Percentiles rank a stretch among this genome's conserved stretches.
phyloP scores from a whole-genome alignment of 2,888 invertebrate species.

The Stenchaetothrips biformis region DNA sequence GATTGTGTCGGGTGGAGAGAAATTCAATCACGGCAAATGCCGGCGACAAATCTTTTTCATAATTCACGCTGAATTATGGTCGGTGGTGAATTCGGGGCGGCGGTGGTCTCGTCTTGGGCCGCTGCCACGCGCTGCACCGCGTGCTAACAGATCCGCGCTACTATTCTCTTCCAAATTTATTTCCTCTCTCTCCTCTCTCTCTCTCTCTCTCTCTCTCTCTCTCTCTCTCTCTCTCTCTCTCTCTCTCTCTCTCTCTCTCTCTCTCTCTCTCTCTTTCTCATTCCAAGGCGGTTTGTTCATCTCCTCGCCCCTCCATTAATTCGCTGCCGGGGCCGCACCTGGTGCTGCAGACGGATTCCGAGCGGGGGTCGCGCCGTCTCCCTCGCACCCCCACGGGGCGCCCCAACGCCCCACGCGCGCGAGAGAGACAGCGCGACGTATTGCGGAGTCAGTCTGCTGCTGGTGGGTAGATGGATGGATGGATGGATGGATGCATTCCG shows the following conservation, averaged over 20 bases:
- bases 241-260: too few species aligned
- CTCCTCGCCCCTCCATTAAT: background rate
- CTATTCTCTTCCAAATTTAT: background rate
- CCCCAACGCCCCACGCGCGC: background rate
- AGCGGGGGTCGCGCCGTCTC: background rate
- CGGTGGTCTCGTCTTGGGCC: background rate
- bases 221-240: background rate
- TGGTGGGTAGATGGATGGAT: too few species aligned
- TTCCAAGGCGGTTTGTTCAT: background rate
- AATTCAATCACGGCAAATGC: constrained; percentile 3
- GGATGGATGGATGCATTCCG: too few species aligned
- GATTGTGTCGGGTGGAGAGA: background rate
- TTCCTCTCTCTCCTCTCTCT: background rate
- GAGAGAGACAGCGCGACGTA: background rate
- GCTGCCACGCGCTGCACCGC: background rate
- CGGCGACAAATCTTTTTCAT: constrained; percentile 8
- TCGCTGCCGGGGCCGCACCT: background rate
- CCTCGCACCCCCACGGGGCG: background rate
- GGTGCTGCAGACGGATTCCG: background rate
- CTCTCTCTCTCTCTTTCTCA: background rate
- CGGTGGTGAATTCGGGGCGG: too few species aligned
- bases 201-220: background rate
- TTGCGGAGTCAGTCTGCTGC: background rate
- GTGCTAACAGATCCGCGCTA: background rate
- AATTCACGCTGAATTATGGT: constrained; percentile 12